Percentiles rank a stretch among this genome's conserved stretches.
These are phyloP conservation scores for Sapajus apella DNA, from an alignment of 2,113 vertebrate genomes.

Conservation along the genomic window DNA sequence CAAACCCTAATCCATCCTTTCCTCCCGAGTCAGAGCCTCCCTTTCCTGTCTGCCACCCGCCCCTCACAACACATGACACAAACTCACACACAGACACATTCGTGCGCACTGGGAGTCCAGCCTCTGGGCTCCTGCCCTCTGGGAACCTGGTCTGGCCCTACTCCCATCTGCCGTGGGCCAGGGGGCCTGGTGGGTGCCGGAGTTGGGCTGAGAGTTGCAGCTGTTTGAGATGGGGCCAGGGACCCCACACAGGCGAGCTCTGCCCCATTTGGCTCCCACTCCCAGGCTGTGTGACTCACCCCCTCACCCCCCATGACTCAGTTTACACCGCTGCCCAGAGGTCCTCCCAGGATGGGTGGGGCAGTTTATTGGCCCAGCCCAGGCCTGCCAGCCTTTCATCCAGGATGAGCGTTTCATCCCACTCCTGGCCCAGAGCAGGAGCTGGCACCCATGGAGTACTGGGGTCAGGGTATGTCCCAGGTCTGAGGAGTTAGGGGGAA, in stretches of 20 bases:
- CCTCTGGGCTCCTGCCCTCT: not conserved
- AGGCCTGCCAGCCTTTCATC: constrained; percentile 67
- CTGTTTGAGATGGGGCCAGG: not conserved
- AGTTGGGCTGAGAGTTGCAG: not conserved
- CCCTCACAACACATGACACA: not conserved
- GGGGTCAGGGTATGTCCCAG: not conserved
- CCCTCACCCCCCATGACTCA: constrained; percentile 74
- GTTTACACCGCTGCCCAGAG: constrained; percentile 71
- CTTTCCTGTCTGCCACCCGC: constrained; percentile 44
- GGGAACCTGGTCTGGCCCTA: not conserved
- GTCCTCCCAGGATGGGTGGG: constrained; percentile 71
- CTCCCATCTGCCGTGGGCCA: not conserved
- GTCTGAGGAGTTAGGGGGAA: not conserved
- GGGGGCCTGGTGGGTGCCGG: not conserved
- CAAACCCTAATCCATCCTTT: constrained; percentile 50
- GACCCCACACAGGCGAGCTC: not conserved
- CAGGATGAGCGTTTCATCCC: not conserved
- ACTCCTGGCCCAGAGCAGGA: constrained; percentile 14
- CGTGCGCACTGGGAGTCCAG: not conserved
- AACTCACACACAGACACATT: accelerated
- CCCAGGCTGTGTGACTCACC: constrained; percentile 64
- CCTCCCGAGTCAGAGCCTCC: constrained; percentile 35
- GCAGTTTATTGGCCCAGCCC: constrained; percentile 58
- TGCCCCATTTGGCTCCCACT: constrained; percentile 61
- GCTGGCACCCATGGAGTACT: not conserved